Evolutionary conservation across 2,888 invertebrate genomes (phyloP), one percentile per base, ranked within the genome.

Genomic region (Automeris io): DNA sequence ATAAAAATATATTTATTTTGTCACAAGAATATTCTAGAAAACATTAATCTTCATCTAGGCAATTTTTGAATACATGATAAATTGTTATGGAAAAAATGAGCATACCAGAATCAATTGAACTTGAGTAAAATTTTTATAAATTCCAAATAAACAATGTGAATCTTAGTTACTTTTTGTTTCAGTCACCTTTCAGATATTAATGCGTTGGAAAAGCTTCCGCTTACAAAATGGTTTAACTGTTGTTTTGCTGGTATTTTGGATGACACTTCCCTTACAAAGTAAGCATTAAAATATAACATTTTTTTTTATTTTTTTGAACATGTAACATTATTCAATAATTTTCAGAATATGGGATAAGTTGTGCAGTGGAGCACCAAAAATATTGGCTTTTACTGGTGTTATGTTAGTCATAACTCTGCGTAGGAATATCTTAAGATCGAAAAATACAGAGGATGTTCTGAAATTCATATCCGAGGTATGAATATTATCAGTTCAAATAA

Each of bases 261-360:
- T 54, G 92, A 94, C 55, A 90, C 91, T 5, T 92, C 94, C 5
- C 86, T 96, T 40, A 92, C 91, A 44, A 93, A 93, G 94, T 94
- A 80, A 70, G 70, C 31, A 35, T 33, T 18, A 13, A 16, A 2
- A 23, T 29, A n/a, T 23, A 12, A 2, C 11, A 12, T 7, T 2
- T 2, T 8, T 24, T 12, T 12, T 26, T 12, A 3, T 12, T 26
- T 26, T 26, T 7, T 13, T 26, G 1, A 9, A 18, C n/a, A 19
- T n/a, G 18, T 5, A 35, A 19, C 5, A 8, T 23, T 3, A 5
- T 37, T 11, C 16, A 32, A 33, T 34, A 33, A 53, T 41, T 82
- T 87, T 57, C 52, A 95, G 95, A 67, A 92, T 96, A 47, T 96
- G 95, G 95, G 96, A 96, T 69, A 95, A 95, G 79, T 82, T 96